Evolutionary conservation across 1,140 invertebrate species (phyloP).

Genomic region (Eueides isabella): DNA sequence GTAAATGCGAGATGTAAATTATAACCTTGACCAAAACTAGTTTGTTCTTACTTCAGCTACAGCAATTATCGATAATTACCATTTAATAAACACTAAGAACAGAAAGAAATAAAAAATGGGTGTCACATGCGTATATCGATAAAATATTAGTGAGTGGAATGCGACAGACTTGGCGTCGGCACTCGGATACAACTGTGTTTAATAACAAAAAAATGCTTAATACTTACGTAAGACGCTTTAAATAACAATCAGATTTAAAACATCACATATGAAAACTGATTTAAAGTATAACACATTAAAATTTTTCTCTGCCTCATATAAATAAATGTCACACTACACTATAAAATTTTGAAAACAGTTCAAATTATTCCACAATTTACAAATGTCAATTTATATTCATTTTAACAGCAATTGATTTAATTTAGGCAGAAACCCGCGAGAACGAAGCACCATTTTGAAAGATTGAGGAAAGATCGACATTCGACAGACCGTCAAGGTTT

Average conservation of each 20-base stretch:
- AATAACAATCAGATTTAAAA: slow-evolving; percentile 71
- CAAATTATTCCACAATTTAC: slow-evolving; percentile 47
- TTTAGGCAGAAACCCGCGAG: slow-evolving; percentile 74
- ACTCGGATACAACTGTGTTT: slow-evolving; percentile 47
- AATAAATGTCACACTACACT: slow-evolving; percentile 46
- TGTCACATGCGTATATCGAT: slow-evolving; percentile 29
- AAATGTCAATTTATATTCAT: slow-evolving; percentile 59
- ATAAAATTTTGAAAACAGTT: slow-evolving; percentile 50
- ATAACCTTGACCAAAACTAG: slow-evolving; percentile 39
- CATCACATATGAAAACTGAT: slow-evolving; percentile 68
- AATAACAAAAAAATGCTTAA: slow-evolving; percentile 60
- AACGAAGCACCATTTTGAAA: slow-evolving; percentile 79
- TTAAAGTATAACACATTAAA: slow-evolving; percentile 47
- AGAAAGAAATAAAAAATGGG: slow-evolving; percentile 28
- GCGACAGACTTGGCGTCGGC: slow-evolving; percentile 21
- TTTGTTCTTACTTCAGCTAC: slow-evolving; percentile 22
- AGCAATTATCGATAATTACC: slow-evolving; percentile 33
- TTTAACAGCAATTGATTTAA: slow-evolving; percentile 63
- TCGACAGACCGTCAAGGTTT: slow-evolving; percentile 70
- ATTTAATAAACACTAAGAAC: slow-evolving; percentile 22
- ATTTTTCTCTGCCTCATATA: slow-evolving; percentile 52
- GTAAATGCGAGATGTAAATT: slow-evolving; percentile 13
- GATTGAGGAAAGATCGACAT: slow-evolving; percentile 61
- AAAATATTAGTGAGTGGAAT: slow-evolving; percentile 26
- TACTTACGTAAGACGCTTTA: slow-evolving; percentile 78